Conservation (phyloP, 2,888 invertebrate genomes). For the Nephrotoma flavescens region DNA sequence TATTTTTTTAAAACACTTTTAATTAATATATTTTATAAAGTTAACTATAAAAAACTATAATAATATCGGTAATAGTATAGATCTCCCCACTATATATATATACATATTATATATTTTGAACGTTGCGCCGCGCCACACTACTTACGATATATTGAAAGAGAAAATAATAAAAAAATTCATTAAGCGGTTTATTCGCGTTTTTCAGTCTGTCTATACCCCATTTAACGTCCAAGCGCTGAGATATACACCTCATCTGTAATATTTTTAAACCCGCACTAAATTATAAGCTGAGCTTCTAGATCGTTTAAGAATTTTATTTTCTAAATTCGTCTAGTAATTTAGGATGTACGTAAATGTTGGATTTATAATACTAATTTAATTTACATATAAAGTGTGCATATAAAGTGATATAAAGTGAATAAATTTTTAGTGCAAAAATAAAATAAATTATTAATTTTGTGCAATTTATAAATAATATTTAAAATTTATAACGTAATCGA, state of each 20-base stretch:
- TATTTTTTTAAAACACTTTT: neutral
- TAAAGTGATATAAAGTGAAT: neutral
- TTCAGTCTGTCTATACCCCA: constrained; percentile 1
- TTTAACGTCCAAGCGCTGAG: constrained; percentile 2
- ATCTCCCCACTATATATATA: neutral
- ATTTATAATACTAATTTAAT: neutral
- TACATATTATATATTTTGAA: neutral
- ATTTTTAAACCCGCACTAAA: neutral
- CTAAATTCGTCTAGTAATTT: neutral
- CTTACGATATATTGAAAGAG: neutral
- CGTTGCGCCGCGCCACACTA: neutral
- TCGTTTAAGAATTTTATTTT: neutral
- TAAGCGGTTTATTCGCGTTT: constrained; percentile 4
- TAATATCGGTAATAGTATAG: neutral
- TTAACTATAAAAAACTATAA: neutral
- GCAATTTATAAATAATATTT: neutral
- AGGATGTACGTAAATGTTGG: neutral
- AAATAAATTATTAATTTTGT: neutral
- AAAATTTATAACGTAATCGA: neutral
- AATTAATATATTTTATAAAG: neutral
- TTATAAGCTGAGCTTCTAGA: neutral
- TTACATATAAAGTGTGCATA: neutral
- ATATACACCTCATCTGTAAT: neutral
- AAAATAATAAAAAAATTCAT: constrained; percentile 2
- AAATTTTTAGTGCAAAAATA: neutral